Base-by-base conservation (phyloP, 2,888 invertebrate species). In the Lycophotia porphyrea region DNA sequence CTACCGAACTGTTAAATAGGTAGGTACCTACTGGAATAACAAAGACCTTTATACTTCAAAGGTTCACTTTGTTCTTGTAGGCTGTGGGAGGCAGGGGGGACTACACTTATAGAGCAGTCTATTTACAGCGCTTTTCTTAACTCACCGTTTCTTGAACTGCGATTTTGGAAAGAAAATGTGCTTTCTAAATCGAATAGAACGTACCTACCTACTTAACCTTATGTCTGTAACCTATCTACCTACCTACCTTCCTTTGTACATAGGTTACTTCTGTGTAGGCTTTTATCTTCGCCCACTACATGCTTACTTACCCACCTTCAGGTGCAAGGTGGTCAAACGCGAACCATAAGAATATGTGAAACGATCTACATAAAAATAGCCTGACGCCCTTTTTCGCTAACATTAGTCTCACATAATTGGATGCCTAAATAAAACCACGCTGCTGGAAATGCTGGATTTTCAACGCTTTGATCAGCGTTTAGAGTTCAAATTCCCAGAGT, bases 1-100 rank as follows among this genome's bases (percentile, higher is more conserved):
- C 60, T 42, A 52, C 42, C 65, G 52, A 66, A 70, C 65, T 39
- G 55, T 42, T 70, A 18, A 55, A 58, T 66, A 49, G 36, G 66
- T n/a, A 39, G 27, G 36, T 49, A 44, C n/a, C n/a, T n/a, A n/a
- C 18, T 52, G 61, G 27, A 71, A 73, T 61, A 76, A 78, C 67
- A 68, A 60, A 68, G 63, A 60, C 66, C 67, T 81, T 81, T 68
- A 69, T 58, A 80, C 42, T 67, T 75, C 61, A 69, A 81, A 69
- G 68, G 55, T 69, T 66, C n/a, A 11, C 47, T 39, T 60, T 66
- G 71, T 36, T 47, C 44, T 47, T 39, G 27, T 47, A 15, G 44
- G n/a, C 31, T 44, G 66, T 52, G 27, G 66, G 31, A 55, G 60
- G 73, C 15, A 21, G 58, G 42, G 8, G 15, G 34, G 58, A 39